Percentiles rank a stretch among this genome's conserved stretches.
Evolutionary conservation across 2,888 invertebrate genomes (phyloP).

Genomic region (Tortricodes alternella): DNA sequence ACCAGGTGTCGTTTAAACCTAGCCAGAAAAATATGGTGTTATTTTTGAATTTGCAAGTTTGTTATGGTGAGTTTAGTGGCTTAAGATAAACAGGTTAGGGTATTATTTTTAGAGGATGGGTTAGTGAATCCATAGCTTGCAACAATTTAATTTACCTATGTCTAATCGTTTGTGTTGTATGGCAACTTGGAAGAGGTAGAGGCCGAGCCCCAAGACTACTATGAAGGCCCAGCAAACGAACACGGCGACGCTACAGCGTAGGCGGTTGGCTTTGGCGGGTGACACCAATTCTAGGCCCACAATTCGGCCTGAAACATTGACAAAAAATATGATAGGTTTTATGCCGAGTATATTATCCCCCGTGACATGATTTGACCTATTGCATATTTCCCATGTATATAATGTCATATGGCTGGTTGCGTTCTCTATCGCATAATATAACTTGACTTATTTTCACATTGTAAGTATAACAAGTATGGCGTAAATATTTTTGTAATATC

Average conservation of each 20-base stretch:
- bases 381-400: too few species aligned
- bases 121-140: not conserved
- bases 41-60: not conserved
- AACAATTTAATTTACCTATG: slow-evolving; percentile 54
- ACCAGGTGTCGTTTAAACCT: slow-evolving; percentile 70
- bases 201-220: slow-evolving; percentile 56
- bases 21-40: slow-evolving; percentile 43
- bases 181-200: slow-evolving; percentile 56
- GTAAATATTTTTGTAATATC: too few species aligned
- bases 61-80: not conserved
- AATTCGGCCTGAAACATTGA: slow-evolving; percentile 66
- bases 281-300: slow-evolving; percentile 71
- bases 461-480: too few species aligned
- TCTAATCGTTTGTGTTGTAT: slow-evolving; percentile 51
- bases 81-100: too few species aligned
- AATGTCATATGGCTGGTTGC: too few species aligned
- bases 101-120: too few species aligned
- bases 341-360: not conserved
- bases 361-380: too few species aligned
- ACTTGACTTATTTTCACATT: too few species aligned
- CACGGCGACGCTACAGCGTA: slow-evolving; percentile 72
- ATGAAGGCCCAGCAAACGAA: slow-evolving; percentile 73
- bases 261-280: slow-evolving; percentile 50
- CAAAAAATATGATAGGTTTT: slow-evolving; percentile 27
- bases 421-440: too few species aligned